A percentile compares a stretch with the other conserved stretches of the same genome.
phyloP scores from a whole-genome alignment of 2,888 invertebrate genomes.

The Penaeus monodon region DNA sequence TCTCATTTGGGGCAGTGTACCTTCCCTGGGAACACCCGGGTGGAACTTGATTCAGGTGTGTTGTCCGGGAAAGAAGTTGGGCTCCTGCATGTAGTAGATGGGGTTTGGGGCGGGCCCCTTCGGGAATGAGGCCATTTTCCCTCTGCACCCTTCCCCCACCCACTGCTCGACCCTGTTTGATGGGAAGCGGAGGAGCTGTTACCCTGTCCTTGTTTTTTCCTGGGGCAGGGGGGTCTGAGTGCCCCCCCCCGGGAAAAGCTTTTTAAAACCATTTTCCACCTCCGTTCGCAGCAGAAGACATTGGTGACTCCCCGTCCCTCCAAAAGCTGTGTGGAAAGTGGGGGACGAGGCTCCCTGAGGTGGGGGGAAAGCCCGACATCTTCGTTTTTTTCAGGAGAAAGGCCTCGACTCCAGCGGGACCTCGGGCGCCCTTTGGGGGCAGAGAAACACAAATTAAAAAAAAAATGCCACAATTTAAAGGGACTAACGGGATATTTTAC shows the following conservation, averaged over 20 bases:
- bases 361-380: conserved; percentile 42
- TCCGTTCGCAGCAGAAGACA: conserved; percentile 10
- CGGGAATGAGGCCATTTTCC: conserved; percentile 37
- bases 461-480: not conserved
- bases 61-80: conserved; percentile 49
- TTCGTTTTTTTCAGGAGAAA: conserved; percentile 28
- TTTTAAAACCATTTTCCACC: conserved; percentile 30
- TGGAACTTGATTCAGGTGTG: conserved; percentile 50
- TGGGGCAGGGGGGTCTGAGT: conserved; percentile 5
- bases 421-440: conserved; percentile 17
- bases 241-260: conserved; percentile 20
- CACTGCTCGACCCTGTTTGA: conserved; percentile 22
- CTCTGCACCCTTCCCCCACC: conserved; percentile 27
- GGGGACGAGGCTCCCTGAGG: conserved; percentile 4
- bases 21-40: conserved; percentile 39
- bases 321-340: conserved; percentile 38
- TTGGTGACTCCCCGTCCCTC: not conserved
- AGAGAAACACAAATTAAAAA: not conserved
- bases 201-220: not conserved
- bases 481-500: not conserved
- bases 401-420: conserved; percentile 36
- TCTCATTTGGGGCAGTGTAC: conserved; percentile 34
- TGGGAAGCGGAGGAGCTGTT: not conserved
- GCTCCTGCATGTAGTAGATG: conserved; percentile 48
- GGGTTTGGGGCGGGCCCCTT: conserved; percentile 14